Evolutionary conservation across 2,888 invertebrate species (phyloP).

Genomic region (Heteromurus nitidus): DNA sequence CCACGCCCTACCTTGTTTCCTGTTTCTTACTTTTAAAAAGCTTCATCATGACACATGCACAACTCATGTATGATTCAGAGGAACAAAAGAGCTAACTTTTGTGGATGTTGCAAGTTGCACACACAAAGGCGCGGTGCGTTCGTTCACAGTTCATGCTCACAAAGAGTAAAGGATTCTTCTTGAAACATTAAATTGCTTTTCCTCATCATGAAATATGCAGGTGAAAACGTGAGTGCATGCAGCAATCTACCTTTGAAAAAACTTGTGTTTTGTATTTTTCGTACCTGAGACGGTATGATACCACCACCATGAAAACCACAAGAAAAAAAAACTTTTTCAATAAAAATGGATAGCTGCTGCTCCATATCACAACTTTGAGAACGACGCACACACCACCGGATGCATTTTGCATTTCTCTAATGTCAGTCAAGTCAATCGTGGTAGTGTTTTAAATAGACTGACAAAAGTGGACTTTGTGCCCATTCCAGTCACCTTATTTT

Average conservation of each 20-base stretch:
- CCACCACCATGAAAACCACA: too few species aligned
- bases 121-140: neutral
- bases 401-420: neutral
- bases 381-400: neutral
- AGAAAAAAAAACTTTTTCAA: too few species aligned
- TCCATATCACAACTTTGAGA: neutral
- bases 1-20: conserved; percentile 2
- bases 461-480: conserved; percentile 5
- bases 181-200: conserved; percentile 9
- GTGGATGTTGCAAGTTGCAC: neutral
- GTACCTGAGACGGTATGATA: too few species aligned
- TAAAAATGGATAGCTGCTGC: too few species aligned
- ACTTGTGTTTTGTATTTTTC: too few species aligned
- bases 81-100: neutral
- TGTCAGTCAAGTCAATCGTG: conserved; percentile 4
- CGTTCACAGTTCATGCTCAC: too few species aligned
- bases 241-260: too few species aligned
- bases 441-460: conserved; percentile 3
- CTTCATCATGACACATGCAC: too few species aligned
- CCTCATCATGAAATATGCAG: conserved; percentile 4
- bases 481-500: conserved; percentile 6
- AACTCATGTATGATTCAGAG: conserved; percentile 6
- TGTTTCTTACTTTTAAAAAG: too few species aligned
- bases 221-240: neutral
- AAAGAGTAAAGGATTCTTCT: too few species aligned